These are phyloP conservation scores for Spinus pinus DNA, from an alignment of 2,797 vertebrate species.

Conservation along the genomic window DNA sequence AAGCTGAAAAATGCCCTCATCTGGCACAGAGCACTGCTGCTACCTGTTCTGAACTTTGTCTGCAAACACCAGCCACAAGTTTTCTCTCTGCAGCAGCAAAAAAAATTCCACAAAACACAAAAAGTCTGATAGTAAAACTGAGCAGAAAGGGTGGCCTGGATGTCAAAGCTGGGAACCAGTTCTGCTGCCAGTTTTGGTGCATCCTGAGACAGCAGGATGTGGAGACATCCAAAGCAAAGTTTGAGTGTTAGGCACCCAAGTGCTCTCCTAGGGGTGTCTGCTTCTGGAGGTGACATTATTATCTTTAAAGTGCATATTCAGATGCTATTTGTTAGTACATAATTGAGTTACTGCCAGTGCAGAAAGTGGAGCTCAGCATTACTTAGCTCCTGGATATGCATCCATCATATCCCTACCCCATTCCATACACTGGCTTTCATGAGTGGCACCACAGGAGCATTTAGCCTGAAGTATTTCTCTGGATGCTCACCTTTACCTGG, in stretches of 20 bases:
- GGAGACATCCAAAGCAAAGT: background rate
- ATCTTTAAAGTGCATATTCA: background rate
- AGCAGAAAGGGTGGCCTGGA: background rate
- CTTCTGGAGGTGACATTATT: background rate
- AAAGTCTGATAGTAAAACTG: background rate
- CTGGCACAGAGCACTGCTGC: background rate
- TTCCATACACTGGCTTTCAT: background rate
- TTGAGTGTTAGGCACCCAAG: fast-evolving
- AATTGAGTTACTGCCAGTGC: background rate
- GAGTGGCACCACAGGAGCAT: background rate
- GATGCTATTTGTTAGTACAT: background rate
- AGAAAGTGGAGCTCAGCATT: background rate
- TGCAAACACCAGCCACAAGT: background rate
- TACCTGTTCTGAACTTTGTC: background rate
- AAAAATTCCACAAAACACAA: background rate
- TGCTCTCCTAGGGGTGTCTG: background rate
- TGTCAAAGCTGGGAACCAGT: background rate
- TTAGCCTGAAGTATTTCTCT: background rate
- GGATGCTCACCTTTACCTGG: background rate
- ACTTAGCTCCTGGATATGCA: background rate
- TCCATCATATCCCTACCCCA: background rate
- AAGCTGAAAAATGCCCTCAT: background rate
- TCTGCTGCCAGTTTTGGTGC: background rate
- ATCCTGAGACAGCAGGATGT: background rate
- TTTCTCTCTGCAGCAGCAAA: background rate